Percentiles rank a stretch among this genome's conserved stretches.
Conservation (phyloP, 2,888 invertebrate species). For the Andrena trimmerana region DNA sequence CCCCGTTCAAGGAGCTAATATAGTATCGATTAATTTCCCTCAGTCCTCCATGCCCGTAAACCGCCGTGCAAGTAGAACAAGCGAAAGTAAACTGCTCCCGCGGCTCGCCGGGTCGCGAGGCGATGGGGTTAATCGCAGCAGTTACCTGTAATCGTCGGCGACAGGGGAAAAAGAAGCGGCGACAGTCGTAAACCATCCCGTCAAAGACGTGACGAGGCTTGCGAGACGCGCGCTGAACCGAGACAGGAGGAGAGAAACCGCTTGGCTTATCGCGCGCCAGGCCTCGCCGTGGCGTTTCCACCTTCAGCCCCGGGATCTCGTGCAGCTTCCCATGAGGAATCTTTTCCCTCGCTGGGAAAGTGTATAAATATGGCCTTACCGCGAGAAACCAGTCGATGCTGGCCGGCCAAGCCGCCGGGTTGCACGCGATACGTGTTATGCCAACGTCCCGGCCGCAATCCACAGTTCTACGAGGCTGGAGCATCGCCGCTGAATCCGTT, state of each 20-base stretch:
- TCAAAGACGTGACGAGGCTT: slow-evolving; percentile 15
- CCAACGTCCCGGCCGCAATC: slow-evolving; percentile 18
- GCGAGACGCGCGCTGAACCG: slow-evolving; percentile 6
- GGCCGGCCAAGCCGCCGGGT: not conserved
- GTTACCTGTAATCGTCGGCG: slow-evolving; percentile 40
- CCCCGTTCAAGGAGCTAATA: not conserved
- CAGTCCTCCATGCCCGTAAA: not conserved
- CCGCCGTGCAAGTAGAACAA: not conserved
- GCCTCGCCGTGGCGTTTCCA: slow-evolving; percentile 12
- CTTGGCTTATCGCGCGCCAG: slow-evolving; percentile 15
- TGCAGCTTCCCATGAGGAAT: slow-evolving; percentile 59
- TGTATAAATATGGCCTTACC: slow-evolving; percentile 61
- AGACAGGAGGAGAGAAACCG: slow-evolving; percentile 1
- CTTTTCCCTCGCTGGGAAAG: slow-evolving; percentile 45
- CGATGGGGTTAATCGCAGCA: slow-evolving; percentile 36
- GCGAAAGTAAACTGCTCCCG: not conserved
- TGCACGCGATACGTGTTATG: slow-evolving; percentile 33
- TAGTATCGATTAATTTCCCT: not conserved
- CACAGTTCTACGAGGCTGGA: not conserved
- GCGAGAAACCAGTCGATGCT: slow-evolving; percentile 53
- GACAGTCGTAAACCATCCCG: slow-evolving; percentile 19
- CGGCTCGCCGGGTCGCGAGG: not conserved
- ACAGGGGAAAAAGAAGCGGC: slow-evolving; percentile 30
- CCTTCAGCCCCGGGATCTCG: slow-evolving; percentile 1
- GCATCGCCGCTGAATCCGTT: not conserved